Conservation (phyloP, 2,113 vertebrate genomes). For the Brienomyrus brachyistius region DNA sequence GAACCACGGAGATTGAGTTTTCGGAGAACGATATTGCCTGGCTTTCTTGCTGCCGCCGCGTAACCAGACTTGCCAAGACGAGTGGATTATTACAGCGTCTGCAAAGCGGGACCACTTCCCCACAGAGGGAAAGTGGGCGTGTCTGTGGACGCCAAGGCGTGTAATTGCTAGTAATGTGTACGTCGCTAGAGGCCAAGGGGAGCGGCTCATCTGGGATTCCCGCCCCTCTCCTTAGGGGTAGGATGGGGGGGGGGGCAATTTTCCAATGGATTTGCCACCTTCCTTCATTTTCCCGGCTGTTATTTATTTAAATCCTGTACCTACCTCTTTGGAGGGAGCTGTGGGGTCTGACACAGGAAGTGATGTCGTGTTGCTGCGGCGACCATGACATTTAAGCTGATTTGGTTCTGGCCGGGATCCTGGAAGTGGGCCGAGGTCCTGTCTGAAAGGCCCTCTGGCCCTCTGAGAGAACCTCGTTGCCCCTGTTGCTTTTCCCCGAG, state of each 20-base stretch:
- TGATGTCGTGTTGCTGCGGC: not conserved
- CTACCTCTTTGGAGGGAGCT: not conserved
- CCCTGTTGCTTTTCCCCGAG: not conserved
- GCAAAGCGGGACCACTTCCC: not conserved
- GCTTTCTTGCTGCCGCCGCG: not conserved
- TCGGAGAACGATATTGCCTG: not conserved
- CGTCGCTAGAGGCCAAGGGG: constrained; percentile 4
- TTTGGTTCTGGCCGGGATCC: not conserved
- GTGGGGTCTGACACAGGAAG: not conserved
- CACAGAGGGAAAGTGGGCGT: not conserved
- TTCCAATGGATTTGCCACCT: constrained; percentile 7
- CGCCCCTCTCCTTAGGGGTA: not conserved
- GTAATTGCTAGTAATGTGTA: constrained; percentile 23
- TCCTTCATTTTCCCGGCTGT: not conserved
- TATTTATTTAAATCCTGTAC: not conserved
- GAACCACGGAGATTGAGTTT: not conserved
- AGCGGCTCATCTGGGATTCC: not conserved
- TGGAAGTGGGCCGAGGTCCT: not conserved
- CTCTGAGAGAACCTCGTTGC: not conserved
- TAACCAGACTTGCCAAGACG: not conserved
- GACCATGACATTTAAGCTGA: not conserved
- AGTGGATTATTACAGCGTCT: not conserved
- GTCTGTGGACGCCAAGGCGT: constrained; percentile 2
- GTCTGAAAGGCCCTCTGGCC: not conserved
- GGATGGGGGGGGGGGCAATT: not conserved